Percentiles rank a stretch among this genome's conserved stretches.
Evolutionary conservation across 2,797 vertebrate genomes (phyloP).

Genomic region (Helarctos malayanus): DNA sequence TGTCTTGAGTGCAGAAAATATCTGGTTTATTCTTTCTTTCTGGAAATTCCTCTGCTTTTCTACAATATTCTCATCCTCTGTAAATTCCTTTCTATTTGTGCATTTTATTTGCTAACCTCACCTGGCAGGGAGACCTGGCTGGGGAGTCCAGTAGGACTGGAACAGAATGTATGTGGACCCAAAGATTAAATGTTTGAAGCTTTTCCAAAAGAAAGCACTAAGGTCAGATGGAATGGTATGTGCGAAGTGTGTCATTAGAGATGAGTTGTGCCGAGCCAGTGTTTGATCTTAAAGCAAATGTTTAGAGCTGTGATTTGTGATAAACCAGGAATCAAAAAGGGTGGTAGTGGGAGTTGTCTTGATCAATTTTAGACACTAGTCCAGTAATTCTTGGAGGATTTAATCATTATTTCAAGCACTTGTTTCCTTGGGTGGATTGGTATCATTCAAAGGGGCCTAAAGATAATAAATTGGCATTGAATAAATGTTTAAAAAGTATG

Average conservation of each 20-base stretch:
- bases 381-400: background rate
- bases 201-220: background rate
- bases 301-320: background rate
- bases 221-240: background rate
- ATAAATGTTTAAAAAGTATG: background rate
- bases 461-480: background rate
- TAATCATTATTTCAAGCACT: background rate
- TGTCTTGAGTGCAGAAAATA: background rate
- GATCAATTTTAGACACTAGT: background rate
- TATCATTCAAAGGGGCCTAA: slow-evolving; percentile 17
- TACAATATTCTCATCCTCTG: background rate
- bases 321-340: slow-evolving; percentile 1
- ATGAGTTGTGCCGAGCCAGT: background rate
- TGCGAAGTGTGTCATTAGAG: background rate
- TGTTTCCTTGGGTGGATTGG: background rate
- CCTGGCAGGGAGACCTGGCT: background rate
- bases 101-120: background rate
- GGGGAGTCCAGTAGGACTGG: background rate
- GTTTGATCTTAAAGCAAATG: background rate
- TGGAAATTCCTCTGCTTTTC: background rate
- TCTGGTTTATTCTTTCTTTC: background rate
- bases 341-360: background rate
- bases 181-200: background rate
- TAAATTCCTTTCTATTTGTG: background rate
- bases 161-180: background rate